Conservation (phyloP, 2,888 invertebrate genomes). For the Eupithecia abbreviata region DNA sequence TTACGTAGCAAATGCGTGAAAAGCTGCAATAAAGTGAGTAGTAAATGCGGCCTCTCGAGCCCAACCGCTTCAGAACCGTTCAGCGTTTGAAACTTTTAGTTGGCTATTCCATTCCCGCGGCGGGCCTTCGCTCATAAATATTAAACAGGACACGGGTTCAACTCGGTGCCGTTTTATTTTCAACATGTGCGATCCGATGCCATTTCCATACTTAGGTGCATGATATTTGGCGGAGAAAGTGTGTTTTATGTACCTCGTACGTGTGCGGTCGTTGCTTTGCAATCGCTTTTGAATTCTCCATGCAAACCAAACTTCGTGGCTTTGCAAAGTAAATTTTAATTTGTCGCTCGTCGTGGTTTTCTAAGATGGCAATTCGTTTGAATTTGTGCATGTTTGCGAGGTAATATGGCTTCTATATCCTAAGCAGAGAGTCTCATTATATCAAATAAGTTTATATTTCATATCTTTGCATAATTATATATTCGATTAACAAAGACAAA, state of each 20-base stretch:
- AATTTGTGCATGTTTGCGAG: neutral
- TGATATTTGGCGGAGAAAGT: constrained; percentile 44
- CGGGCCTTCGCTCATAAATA: constrained; percentile 61
- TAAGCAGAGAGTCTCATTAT: neutral
- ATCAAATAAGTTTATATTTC: neutral
- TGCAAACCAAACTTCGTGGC: constrained; percentile 17
- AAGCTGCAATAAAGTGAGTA: constrained; percentile 60
- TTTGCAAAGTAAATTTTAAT: constrained; percentile 5
- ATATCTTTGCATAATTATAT: neutral
- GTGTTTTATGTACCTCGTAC: constrained; percentile 31
- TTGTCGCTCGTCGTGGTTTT: neutral
- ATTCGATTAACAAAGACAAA: neutral
- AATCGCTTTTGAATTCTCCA: constrained; percentile 26
- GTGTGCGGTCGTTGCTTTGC: constrained; percentile 28
- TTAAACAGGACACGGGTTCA: constrained; percentile 61
- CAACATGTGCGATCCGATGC: constrained; percentile 54
- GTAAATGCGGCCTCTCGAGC: constrained; percentile 50
- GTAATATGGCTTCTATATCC: neutral
- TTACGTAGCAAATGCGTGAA: constrained; percentile 49
- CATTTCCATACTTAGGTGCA: constrained; percentile 51
- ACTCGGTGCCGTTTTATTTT: constrained; percentile 59
- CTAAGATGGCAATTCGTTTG: neutral
- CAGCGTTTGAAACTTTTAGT: constrained; percentile 59
- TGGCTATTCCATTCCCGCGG: constrained; percentile 56
- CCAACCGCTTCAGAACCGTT: constrained; percentile 57